Percentiles rank a stretch among this genome's conserved stretches.
These are phyloP conservation scores for Cichlasoma orientale DNA, from an alignment of 2,797 vertebrate genomes.

Conservation along the genomic window DNA sequence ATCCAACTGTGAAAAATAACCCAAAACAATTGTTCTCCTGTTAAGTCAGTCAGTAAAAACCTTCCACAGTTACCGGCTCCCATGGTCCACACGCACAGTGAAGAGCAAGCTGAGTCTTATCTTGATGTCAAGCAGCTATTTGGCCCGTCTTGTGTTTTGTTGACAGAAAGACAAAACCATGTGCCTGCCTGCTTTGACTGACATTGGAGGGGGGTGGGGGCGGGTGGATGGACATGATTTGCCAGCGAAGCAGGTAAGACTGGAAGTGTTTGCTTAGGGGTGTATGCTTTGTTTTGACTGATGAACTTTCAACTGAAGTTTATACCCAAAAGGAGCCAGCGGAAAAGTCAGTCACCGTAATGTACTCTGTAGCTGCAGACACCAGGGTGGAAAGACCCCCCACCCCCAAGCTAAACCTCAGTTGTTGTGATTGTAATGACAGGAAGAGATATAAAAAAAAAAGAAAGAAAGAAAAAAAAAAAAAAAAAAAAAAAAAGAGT, in stretches of 20 bases:
- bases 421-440: not conserved
- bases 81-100: slow-evolving; percentile 28
- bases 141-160: slow-evolving; percentile 33
- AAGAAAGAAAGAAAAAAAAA: not conserved
- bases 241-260: not conserved
- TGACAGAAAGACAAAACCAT: slow-evolving; percentile 64
- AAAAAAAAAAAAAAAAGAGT: not conserved
- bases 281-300: not conserved
- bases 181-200: slow-evolving; percentile 23
- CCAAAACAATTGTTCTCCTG: slow-evolving; percentile 26
- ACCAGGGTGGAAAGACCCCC: too few species aligned
- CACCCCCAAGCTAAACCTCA: not conserved
- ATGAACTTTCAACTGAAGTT: not conserved
- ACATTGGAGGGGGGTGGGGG: not conserved
- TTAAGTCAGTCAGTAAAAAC: slow-evolving; percentile 27
- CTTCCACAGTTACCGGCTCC: slow-evolving; percentile 43
- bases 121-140: slow-evolving; percentile 54
- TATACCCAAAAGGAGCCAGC: not conserved
- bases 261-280: not conserved
- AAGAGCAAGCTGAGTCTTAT: slow-evolving; percentile 54
- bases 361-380: not conserved
- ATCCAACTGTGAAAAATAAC: not conserved
- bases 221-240: not conserved
- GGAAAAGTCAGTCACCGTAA: not conserved
- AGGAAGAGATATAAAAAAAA: not conserved